phyloP scores from a whole-genome alignment of 2,888 invertebrate species.

The Heliconius ismenius region DNA sequence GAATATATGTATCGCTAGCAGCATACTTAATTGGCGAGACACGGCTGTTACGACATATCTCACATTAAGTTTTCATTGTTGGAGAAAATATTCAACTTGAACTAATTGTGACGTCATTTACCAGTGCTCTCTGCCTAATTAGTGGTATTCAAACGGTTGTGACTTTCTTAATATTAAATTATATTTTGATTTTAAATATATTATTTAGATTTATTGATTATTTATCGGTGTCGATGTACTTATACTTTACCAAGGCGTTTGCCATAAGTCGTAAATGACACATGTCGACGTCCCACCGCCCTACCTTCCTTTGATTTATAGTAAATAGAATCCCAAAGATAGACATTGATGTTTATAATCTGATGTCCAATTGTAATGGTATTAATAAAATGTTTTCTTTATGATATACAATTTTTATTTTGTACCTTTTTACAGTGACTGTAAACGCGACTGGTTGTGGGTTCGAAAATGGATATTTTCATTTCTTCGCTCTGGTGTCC shows the following conservation, averaged over 20 bases:
- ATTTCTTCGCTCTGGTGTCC: too few species aligned
- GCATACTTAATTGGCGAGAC: conserved; percentile 71
- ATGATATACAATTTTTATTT: conserved; percentile 38
- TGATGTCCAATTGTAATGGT: conserved; percentile 69
- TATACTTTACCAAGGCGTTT: conserved; percentile 7
- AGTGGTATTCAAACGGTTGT: neutral
- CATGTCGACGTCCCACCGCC: conserved; percentile 10
- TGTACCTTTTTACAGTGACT: neutral
- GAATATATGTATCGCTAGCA: conserved; percentile 55
- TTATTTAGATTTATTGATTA: neutral
- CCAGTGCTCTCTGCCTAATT: conserved; percentile 2
- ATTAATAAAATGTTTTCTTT: conserved; percentile 63
- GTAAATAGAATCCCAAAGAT: conserved; percentile 74
- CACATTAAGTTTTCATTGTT: conserved; percentile 60
- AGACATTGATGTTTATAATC: conserved; percentile 54
- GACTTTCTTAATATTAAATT: neutral
- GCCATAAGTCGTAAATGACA: conserved; percentile 11
- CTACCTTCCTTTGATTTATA: conserved; percentile 51
- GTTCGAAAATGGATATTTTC: too few species aligned
- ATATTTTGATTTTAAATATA: neutral
- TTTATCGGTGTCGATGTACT: conserved; percentile 1
- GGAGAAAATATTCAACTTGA: neutral
- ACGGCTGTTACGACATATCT: conserved; percentile 77
- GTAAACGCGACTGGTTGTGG: too few species aligned
- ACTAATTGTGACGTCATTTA: neutral